These are phyloP conservation scores for Isichthys henryi DNA, from an alignment of 2,113 vertebrate genomes.

Conservation along the genomic window DNA sequence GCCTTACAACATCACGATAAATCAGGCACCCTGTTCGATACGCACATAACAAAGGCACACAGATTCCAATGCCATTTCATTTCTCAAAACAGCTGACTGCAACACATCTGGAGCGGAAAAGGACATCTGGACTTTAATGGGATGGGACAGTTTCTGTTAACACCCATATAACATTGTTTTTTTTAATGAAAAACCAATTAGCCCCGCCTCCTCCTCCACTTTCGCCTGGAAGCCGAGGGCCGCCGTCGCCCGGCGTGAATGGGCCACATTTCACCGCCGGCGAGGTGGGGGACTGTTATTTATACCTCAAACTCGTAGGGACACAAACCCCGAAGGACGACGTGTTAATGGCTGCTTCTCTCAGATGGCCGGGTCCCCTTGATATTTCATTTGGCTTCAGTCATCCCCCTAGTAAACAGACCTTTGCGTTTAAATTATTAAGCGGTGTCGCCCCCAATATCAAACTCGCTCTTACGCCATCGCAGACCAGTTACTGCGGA, in stretches of 20 bases:
- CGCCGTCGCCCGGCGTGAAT: not conserved
- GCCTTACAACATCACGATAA: slow-evolving; percentile 18
- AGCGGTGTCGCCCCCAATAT: not conserved
- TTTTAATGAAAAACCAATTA: slow-evolving; percentile 7
- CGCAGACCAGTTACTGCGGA: not conserved
- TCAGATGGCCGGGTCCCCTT: not conserved
- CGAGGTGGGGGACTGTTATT: not conserved
- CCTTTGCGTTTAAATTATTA: not conserved
- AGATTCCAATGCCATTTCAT: not conserved
- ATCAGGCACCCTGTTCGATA: not conserved
- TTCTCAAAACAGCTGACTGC: not conserved
- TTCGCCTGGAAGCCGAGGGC: not conserved
- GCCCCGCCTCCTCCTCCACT: not conserved
- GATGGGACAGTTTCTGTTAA: not conserved
- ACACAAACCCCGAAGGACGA: not conserved
- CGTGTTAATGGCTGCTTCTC: not conserved
- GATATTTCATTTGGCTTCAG: no score
- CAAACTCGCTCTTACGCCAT: not conserved
- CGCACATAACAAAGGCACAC: not conserved
- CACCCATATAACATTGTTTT: not conserved
- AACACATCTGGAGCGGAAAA: not conserved
- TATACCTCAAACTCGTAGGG: not conserved
- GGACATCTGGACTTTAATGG: slow-evolving; percentile 4
- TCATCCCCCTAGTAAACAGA: not conserved
- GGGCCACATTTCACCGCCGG: not conserved